Evolutionary conservation across 1,140 invertebrate species (phyloP), one percentile per base, ranked within the genome.

Genomic region (Geopemphigus sp.): DNA sequence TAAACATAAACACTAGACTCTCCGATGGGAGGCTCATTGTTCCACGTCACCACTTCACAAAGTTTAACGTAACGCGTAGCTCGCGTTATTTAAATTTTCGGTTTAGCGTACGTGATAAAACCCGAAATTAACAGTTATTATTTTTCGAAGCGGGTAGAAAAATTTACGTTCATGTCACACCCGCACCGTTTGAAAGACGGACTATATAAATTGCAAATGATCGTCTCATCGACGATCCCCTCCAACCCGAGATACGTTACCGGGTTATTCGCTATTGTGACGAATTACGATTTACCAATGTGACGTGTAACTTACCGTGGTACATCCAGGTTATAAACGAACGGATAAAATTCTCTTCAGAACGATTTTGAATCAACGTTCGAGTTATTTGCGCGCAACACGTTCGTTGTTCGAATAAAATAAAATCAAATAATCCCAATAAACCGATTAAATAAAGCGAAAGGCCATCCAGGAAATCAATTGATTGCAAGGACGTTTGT

Each of bases 61-160:
- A 68, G n/a, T 68, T 47, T 68, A 68, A 68, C 61, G 32, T 29
- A 22, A 24, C 32, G 15, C 47, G 45, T 50, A 22, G 17, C 15
- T 14, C 32, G 24, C 10, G 47, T 72, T 54, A 72, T 72, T 72
- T 72, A 72, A 72, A 72, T 72, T 72, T 54, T 54, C 24, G 29
- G 50, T 72, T 72, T 72, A 54, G 47, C 1, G 68, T 72, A 72
- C 68, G 68, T 72, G 68, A 72, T 72, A 29, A 54, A 53, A 72
- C 47, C n/a, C 26, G 19, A 72, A 72, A 72, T 72, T 72, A 72
- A 72, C 47, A 14, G 24, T n/a, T 54, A 29, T 72, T 15, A n/a
- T 54, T 72, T 72, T 72, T 72, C 68, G 5, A 5, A 19, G 5
- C 10, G 24, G 1, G 14, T 32, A 64, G 19, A 64, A 39, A 19